Percentiles rank a stretch among this genome's conserved stretches.
phyloP scores from a whole-genome alignment of 2,113 vertebrate species.

The Engraulis encrasicolus region DNA sequence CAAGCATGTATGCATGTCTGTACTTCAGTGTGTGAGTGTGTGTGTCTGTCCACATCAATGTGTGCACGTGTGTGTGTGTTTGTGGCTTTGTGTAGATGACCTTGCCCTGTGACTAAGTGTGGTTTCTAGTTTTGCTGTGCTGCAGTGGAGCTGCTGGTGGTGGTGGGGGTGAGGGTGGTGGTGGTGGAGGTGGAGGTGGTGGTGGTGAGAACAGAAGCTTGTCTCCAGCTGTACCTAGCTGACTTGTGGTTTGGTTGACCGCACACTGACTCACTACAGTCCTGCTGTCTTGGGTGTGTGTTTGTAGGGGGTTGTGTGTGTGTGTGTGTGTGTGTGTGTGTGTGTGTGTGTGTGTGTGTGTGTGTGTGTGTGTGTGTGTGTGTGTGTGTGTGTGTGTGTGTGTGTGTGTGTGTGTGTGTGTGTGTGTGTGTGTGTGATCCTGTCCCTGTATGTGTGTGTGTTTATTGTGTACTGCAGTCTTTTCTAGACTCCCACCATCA shows the following conservation, averaged over 20 bases:
- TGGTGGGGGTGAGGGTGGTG: neutral
- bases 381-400: neutral
- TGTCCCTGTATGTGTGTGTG: no score
- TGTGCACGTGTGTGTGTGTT: conserved; percentile 21
- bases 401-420: neutral
- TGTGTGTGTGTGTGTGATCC: neutral
- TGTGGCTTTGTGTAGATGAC: conserved; percentile 42
- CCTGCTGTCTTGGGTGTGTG: conserved; percentile 52
- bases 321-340: neutral
- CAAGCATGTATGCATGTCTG: neutral
- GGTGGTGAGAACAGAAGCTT: conserved; percentile 13
- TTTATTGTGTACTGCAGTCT: neutral
- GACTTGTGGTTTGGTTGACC: conserved; percentile 13
- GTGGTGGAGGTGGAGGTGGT: neutral
- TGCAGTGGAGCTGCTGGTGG: neutral
- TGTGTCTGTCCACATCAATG: conserved; percentile 42
- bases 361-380: neutral
- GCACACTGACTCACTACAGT: neutral
- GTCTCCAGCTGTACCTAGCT: neutral
- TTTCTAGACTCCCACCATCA: no score
- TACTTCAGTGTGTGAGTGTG: neutral
- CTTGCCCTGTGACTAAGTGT: conserved; percentile 6
- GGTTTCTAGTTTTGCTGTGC: neutral
- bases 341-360: neutral
- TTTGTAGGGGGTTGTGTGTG: no score